Evolutionary conservation across 2,888 invertebrate species (phyloP).

Genomic region (Lamproptera curius): DNA sequence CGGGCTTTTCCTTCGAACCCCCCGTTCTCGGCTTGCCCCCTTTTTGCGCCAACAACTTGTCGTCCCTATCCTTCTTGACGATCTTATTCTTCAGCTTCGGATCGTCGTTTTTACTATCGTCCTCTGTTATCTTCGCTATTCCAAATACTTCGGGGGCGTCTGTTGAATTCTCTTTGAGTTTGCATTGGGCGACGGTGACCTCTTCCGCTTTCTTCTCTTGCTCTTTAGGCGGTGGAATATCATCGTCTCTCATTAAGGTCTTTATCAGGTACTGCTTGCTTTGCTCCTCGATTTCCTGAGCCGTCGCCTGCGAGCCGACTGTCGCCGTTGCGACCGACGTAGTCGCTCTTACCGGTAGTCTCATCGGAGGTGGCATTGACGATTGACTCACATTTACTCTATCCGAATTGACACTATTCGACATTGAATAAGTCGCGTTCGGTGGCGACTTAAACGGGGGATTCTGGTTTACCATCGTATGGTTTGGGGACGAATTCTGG

Average conservation of each 20-base stretch:
- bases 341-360: constrained; percentile 48
- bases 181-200: constrained; percentile 65
- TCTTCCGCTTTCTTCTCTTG: constrained; percentile 77
- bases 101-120: constrained; percentile 41
- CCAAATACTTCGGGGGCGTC: constrained; percentile 77
- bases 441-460: constrained; percentile 46
- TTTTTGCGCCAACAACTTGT: constrained; percentile 53
- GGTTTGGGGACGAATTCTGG: constrained; percentile 31
- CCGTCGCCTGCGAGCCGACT: constrained; percentile 66
- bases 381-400: constrained; percentile 26
- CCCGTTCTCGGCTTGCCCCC: constrained; percentile 59
- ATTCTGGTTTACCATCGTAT: constrained; percentile 29
- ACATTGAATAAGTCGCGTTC: constrained; percentile 30
- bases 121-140: constrained; percentile 65
- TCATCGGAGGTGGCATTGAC: constrained; percentile 60
- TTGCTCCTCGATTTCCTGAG: constrained; percentile 81
- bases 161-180: constrained; percentile 51
- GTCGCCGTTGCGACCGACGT: constrained; percentile 59
- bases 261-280: constrained; percentile 91
- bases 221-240: constrained; percentile 83
- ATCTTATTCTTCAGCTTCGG: constrained; percentile 37
- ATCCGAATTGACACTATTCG: constrained; percentile 26
- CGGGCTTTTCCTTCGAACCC: constrained; percentile 63
- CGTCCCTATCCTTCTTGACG: constrained; percentile 45
- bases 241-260: constrained; percentile 92